Base-by-base conservation (phyloP, 2,888 invertebrate genomes). In the Chesias legatella region DNA sequence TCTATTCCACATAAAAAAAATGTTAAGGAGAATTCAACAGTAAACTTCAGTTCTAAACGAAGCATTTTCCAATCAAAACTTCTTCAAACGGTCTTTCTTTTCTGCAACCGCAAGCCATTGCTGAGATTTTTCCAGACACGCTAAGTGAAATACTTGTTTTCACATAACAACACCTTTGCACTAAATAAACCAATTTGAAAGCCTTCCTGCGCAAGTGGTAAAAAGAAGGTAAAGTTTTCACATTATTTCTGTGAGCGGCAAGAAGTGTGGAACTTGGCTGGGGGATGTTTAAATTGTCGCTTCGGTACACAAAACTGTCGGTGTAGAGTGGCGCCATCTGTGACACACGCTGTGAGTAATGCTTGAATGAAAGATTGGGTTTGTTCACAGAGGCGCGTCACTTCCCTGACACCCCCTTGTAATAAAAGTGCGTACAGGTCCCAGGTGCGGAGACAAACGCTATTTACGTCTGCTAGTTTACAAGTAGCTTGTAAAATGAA, bases 201-300 rank as follows among this genome's bases (percentile, higher is more conserved):
- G 45, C 27, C 40, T 34, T 44, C 56, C 50, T 59, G 58, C 61
- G 60, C 56, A 51, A 58, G 59, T 60, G 61, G 56, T 63, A 66
- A 73, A 74, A 73, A 70, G 60, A 64, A 67, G 60, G 56, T 59
- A 57, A 75, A 76, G 63, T 77, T 77, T 73, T 63, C 67, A 67
- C 75, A 79, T 80, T 79, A 79, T 73, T 78, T 69, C 67, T 64
- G 67, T 58, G 41, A 25, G 47, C 58, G 51, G 62, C 72, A 71
- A 71, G 71, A 73, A 76, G 72, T 63, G 66, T 58, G 51, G 51
- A 72, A 77, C 63, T 78, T 73, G 58, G 67, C 46, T 48, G 60
- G 47, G n/a, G 60, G 66, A 65, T 64, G 68, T 57, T 71, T 70
- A 76, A 76, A 75, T 74, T 70, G 74, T 73, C 69, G 63, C 68